Conservation (phyloP, 2,113 vertebrate genomes). For the Thymallus thymallus region DNA sequence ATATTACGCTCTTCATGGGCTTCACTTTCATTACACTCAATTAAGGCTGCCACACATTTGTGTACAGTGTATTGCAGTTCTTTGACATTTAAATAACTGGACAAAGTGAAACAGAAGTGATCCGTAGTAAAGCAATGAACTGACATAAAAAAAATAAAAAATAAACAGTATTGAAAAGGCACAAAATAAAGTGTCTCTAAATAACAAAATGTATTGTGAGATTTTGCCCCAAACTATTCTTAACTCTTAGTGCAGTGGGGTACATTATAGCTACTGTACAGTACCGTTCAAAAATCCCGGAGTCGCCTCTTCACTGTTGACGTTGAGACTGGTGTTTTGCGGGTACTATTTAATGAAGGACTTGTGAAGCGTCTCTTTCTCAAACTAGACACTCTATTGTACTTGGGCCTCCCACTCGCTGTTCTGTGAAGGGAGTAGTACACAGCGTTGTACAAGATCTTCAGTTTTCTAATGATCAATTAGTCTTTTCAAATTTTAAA, state of each 20-base stretch:
- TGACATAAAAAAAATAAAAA: constrained; percentile 22
- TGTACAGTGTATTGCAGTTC: constrained; percentile 20
- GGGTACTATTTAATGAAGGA: too few species aligned
- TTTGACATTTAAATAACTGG: constrained; percentile 37
- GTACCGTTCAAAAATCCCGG: too few species aligned
- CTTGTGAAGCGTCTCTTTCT: too few species aligned
- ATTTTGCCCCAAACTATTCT: constrained; percentile 14
- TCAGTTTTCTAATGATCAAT: too few species aligned
- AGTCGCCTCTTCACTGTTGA: too few species aligned
- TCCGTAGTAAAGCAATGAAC: constrained; percentile 26
- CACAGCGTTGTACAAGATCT: too few species aligned
- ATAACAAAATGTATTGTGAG: not conserved
- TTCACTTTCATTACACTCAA: constrained; percentile 24
- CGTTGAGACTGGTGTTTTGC: too few species aligned
- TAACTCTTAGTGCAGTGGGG: constrained; percentile 59
- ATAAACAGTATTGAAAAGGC: constrained; percentile 14
- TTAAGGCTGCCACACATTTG: constrained; percentile 10
- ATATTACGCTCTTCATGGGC: not conserved
- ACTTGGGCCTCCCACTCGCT: too few species aligned
- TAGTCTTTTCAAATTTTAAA: too few species aligned
- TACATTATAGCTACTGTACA: constrained; percentile 57
- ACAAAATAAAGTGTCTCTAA: not conserved
- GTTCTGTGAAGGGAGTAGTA: too few species aligned
- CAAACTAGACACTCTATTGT: too few species aligned
- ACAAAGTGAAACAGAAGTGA: constrained; percentile 43